Percentiles rank a stretch among this genome's conserved stretches.
Conservation (phyloP, 2,797 vertebrate genomes). For the Enteromius argenteus region DNA sequence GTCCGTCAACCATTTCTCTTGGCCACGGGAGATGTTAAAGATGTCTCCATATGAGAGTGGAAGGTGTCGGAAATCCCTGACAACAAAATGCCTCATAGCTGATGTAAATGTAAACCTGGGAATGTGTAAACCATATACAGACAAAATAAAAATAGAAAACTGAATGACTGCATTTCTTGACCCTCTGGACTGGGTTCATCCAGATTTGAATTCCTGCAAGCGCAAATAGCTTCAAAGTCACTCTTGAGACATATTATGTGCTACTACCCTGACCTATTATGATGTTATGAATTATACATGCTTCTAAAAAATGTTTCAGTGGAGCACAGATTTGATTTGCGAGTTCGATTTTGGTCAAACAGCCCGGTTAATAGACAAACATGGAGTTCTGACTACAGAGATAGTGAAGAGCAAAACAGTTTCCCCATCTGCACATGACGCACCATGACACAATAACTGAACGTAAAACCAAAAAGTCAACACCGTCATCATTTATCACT, state of each 20-base stretch:
- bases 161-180: background rate
- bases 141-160: constrained; percentile 5
- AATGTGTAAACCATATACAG: background rate
- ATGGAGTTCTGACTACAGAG: background rate
- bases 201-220: constrained; percentile 13
- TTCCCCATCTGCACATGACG: constrained; percentile 10
- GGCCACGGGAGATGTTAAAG: constrained; percentile 29
- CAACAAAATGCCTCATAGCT: constrained; percentile 31
- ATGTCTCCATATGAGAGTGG: constrained; percentile 28
- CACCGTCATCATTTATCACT: constrained; percentile 50
- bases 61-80: constrained; percentile 34
- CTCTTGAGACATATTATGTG: constrained; percentile 7
- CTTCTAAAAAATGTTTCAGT: background rate
- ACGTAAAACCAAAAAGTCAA: constrained; percentile 51
- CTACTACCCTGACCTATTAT: background rate
- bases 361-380: background rate
- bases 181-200: background rate
- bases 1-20: constrained; percentile 52
- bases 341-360: constrained; percentile 1
- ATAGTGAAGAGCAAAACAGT: constrained; percentile 25
- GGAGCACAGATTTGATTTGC: background rate
- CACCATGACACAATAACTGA: constrained; percentile 44
- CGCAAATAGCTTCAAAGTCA: background rate
- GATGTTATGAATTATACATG: background rate
- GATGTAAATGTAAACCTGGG: constrained; percentile 7